A percentile compares a stretch with the other conserved stretches of the same genome.
Evolutionary conservation across 2,888 invertebrate species (phyloP).

Genomic region (Drosophila helvetica): DNA sequence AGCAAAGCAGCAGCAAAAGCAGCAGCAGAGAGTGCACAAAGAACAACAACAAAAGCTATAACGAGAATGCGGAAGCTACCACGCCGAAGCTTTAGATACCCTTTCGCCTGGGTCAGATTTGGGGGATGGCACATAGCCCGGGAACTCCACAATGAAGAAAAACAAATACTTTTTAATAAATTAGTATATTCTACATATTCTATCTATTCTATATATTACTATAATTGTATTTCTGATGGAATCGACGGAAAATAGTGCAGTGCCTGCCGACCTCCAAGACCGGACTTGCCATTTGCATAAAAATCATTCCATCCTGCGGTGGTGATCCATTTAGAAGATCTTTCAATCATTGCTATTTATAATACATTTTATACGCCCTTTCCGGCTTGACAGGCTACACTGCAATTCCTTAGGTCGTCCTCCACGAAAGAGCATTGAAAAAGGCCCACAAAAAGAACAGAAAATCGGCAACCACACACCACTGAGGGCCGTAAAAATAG

Average conservation of each 20-base stretch:
- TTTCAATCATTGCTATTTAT: too few species aligned
- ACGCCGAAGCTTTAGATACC: constrained; percentile 19
- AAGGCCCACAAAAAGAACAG: constrained; percentile 24
- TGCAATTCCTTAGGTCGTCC: background rate
- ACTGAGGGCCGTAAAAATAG: constrained; percentile 54
- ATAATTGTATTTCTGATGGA: too few species aligned
- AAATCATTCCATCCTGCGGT: background rate
- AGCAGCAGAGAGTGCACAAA: constrained; percentile 24
- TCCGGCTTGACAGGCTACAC: background rate
- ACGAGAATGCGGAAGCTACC: constrained; percentile 21
- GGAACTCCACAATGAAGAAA: too few species aligned
- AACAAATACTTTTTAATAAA: too few species aligned
- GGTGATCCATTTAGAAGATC: too few species aligned
- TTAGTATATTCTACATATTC: too few species aligned
- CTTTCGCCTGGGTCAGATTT: too few species aligned
- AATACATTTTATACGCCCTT: too few species aligned
- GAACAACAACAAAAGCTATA: constrained; percentile 31
- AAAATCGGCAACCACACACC: constrained; percentile 12
- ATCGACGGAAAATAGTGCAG: too few species aligned
- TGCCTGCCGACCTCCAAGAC: background rate
- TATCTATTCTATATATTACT: too few species aligned
- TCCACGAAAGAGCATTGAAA: constrained; percentile 3
- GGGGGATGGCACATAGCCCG: too few species aligned
- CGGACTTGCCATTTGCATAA: background rate
- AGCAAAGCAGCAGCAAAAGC: constrained; percentile 11